Evolutionary conservation across 2,888 invertebrate genomes (phyloP).

Genomic region (Panorpa germanica): DNA sequence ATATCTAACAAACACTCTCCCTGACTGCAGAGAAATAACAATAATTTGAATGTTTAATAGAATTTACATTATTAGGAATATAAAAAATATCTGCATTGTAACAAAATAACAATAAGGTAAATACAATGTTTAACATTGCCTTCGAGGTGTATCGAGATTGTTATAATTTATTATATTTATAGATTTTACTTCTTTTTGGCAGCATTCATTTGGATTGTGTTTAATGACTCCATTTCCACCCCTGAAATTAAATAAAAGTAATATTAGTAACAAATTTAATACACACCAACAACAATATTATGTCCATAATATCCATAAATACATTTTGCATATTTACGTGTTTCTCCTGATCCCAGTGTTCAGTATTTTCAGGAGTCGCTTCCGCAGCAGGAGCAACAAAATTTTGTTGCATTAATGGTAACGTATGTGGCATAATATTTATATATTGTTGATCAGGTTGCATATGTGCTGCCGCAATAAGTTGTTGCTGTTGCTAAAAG

Average conservation of each 20-base stretch:
- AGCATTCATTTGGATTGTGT: slow-evolving; percentile 11
- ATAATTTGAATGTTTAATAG: no score
- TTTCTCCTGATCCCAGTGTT: slow-evolving; percentile 25
- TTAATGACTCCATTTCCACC: slow-evolving; percentile 20
- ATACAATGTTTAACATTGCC: no score
- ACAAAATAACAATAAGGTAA: no score
- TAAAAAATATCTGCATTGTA: no score
- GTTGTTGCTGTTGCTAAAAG: no score
- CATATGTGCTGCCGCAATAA: no score
- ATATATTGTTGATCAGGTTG: slow-evolving; percentile 19
- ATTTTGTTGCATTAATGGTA: slow-evolving; percentile 19
- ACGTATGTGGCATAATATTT: slow-evolving; percentile 22
- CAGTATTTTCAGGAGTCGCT: slow-evolving; percentile 22
- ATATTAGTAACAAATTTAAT: neutral
- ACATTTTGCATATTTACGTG: slow-evolving; percentile 18
- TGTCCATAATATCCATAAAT: neutral
- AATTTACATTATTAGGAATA: no score
- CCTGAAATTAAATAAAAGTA: slow-evolving; percentile 12
- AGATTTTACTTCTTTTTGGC: neutral
- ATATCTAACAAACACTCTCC: no score
- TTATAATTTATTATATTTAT: no score
- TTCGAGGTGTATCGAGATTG: no score
- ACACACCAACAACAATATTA: neutral
- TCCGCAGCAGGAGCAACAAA: slow-evolving; percentile 18
- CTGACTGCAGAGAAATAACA: no score